Percentiles rank a stretch among this genome's conserved stretches.
Evolutionary conservation across 35 echinoderm and acorn worm genomes (phyloP).

Genomic region (Apostichopus parvimensis): DNA sequence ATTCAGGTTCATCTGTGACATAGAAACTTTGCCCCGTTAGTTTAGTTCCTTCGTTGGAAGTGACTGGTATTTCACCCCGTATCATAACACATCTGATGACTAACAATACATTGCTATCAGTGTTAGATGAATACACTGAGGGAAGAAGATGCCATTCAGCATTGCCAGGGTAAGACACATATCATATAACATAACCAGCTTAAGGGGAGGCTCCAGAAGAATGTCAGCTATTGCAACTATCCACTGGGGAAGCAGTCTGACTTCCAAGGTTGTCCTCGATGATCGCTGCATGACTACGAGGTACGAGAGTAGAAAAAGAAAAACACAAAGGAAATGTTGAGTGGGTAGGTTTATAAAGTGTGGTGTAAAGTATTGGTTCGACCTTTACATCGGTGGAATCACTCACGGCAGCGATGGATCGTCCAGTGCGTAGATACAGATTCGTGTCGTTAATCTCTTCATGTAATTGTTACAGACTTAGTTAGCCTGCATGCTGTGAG

Average conservation of each 20-base stretch:
- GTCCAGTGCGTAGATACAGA: too few species aligned
- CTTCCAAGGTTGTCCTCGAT: not conserved
- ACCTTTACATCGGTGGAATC: too few species aligned
- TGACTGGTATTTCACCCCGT: not conserved
- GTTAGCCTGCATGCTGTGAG: too few species aligned
- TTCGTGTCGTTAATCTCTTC: too few species aligned
- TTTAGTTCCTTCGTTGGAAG: not conserved
- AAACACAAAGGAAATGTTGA: not conserved
- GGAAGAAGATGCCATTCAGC: not conserved
- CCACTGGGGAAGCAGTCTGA: not conserved
- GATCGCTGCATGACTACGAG: not conserved
- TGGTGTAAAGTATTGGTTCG: not conserved
- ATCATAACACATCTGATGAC: not conserved
- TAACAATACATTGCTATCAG: not conserved
- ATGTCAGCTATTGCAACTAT: slow-evolving; percentile 48
- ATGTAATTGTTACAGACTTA: too few species aligned
- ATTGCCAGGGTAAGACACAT: not conserved
- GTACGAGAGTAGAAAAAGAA: too few species aligned
- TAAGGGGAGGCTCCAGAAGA: not conserved
- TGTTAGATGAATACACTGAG: not conserved
- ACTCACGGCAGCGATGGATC: too few species aligned
- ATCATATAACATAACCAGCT: slow-evolving; percentile 30
- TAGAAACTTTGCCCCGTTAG: too few species aligned
- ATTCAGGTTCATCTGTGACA: too few species aligned
- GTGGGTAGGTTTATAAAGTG: not conserved